A percentile compares a stretch with the other conserved stretches of the same genome.
These are phyloP conservation scores for Pelochelys cantorii DNA, from an alignment of 2,797 vertebrate genomes.

Conservation along the genomic window DNA sequence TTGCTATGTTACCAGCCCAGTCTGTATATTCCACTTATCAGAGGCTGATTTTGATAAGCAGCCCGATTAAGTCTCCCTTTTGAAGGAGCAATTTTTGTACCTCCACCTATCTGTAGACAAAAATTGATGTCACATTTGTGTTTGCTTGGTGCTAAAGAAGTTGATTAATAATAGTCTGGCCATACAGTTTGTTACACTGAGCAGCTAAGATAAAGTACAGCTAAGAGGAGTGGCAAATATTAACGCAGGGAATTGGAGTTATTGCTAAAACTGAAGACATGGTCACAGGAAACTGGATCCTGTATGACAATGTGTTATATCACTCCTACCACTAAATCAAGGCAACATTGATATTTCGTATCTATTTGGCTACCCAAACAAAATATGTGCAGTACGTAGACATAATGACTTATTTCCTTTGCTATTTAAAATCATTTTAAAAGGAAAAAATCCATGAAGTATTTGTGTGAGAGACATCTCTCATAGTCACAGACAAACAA, in stretches of 20 bases:
- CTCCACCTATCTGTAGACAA: neutral
- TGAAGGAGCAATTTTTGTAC: neutral
- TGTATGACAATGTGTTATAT: neutral
- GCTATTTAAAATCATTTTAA: neutral
- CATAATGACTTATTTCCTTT: neutral
- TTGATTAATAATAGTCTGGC: neutral
- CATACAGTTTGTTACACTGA: neutral
- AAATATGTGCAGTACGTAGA: neutral
- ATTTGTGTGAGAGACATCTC: neutral
- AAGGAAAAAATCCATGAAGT: neutral
- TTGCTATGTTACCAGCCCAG: neutral
- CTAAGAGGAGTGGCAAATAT: neutral
- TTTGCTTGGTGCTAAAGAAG: neutral
- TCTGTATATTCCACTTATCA: neutral
- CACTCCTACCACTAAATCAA: neutral
- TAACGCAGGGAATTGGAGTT: neutral
- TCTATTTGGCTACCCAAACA: neutral
- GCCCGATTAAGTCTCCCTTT: neutral
- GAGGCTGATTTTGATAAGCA: neutral
- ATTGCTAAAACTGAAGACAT: neutral
- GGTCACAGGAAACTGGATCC: neutral
- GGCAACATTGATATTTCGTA: neutral
- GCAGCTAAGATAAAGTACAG: neutral
- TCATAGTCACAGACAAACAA: neutral
- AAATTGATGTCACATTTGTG: neutral